Conservation (phyloP, 1,140 invertebrate genomes). For the Chironomus tepperi region DNA sequence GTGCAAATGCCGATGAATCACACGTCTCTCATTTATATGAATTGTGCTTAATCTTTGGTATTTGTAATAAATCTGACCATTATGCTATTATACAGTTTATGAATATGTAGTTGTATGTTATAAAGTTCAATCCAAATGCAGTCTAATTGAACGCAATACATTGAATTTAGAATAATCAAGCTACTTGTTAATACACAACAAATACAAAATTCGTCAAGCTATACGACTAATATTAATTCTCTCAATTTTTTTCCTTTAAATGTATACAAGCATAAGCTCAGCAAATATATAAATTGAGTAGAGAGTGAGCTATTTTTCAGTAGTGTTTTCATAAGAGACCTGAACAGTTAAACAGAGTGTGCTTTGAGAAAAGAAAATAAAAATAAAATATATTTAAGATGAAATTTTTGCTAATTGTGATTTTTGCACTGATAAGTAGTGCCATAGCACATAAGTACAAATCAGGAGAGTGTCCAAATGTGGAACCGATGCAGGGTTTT, state of each 20-base stretch:
- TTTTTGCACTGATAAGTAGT: not conserved
- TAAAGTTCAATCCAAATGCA: not conserved
- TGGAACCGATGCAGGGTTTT: slow-evolving; percentile 60
- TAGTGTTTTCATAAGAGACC: not conserved
- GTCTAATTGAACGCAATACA: not conserved
- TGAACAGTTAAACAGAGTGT: not conserved
- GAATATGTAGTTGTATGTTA: not conserved
- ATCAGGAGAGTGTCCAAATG: slow-evolving; percentile 60
- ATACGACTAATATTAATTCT: not conserved
- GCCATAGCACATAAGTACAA: slow-evolving; percentile 44
- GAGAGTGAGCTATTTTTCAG: slow-evolving; percentile 3
- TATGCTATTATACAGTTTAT: not conserved
- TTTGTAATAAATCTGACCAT: not conserved
- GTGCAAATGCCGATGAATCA: not conserved
- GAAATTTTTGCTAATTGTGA: not conserved
- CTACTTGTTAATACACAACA: not conserved
- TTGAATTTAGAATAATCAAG: not conserved
- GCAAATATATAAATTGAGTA: slow-evolving; percentile 1
- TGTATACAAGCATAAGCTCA: not conserved
- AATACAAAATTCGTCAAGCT: not conserved
- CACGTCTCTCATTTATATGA: not conserved
- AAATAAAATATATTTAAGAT: not conserved
- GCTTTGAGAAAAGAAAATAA: not conserved
- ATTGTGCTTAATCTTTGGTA: not conserved
- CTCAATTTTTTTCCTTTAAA: not conserved